Evolutionary conservation across 2,888 invertebrate genomes (phyloP), one percentile per base, ranked within the genome.

Genomic region (Dynastes maya): DNA sequence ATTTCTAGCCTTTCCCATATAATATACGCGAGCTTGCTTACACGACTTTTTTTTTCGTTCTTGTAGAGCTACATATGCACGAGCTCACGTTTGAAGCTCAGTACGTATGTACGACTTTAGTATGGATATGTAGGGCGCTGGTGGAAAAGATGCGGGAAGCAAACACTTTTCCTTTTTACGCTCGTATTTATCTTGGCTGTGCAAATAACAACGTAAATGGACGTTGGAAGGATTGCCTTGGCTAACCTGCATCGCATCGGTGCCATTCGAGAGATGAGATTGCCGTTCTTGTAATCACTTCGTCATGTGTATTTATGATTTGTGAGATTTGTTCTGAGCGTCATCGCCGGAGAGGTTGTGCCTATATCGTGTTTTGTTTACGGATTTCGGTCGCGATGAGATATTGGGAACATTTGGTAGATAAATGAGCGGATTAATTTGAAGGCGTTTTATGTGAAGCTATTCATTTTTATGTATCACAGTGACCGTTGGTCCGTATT

Each of bases 111-210:
- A 29, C 61, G 22, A 29, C 16, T 16, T 16, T 61, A 0, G 32
- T 22, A 22, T 61, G 27, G 3, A 11, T 45, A 45, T 45, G 9
- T 45, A 45, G 45, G 45, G 11, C 8, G 45, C 8, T 11, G 16
- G 55, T 58, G 22, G 55, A 9, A 58, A 16, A 58, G 55, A 65
- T 68, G 68, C 29, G 58, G 71, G 71, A 55, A 37, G 55, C 45
- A 74, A 74, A 74, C 72, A 74, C 61, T 45, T 74, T 68, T 51
- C 68, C 51, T 68, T 68, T 68, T 68, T 67, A 63, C 63, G 27
- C 55, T 58, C 61, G 72, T 61, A 74, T 74, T 74, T 74, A 74
- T 61, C 72, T 74, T 61, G 72, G 45, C 32, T 45, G 72, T n/a
- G 72, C 27, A 74, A 74, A 74, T 45, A 74, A 13, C 16, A 61